phyloP scores from a whole-genome alignment of 2,113 vertebrate species.

The Saguinus midas region DNA sequence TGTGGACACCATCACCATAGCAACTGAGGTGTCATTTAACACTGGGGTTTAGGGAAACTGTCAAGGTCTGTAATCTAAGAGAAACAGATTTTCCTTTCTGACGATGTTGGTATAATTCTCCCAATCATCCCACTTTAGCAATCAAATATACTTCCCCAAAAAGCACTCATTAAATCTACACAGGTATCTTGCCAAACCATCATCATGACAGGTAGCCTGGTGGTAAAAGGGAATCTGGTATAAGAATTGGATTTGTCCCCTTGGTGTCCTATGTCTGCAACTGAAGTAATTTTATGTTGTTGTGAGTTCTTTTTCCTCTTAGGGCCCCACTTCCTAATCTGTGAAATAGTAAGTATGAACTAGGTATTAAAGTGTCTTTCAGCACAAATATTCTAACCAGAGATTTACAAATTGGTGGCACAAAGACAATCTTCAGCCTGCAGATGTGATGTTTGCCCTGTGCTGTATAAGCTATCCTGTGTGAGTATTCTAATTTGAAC shows the following conservation, averaged over 20 bases:
- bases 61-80: conserved; percentile 55
- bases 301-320: not conserved
- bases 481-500: not conserved
- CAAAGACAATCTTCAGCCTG: not conserved
- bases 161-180: not conserved
- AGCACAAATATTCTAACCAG: not conserved
- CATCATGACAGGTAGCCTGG: not conserved
- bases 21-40: conserved; percentile 56
- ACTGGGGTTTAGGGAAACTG: conserved; percentile 31
- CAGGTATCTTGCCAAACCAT: not conserved
- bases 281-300: not conserved
- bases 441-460: not conserved
- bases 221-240: not conserved
- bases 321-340: not conserved
- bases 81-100: conserved; percentile 53
- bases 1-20: conserved; percentile 51
- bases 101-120: conserved; percentile 41
- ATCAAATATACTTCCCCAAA: not conserved
- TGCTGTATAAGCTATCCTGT: not conserved
- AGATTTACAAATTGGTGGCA: not conserved
- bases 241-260: not conserved
- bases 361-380: not conserved
- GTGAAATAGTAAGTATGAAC: not conserved
- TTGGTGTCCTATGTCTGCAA: not conserved
- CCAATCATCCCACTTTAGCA: not conserved